Evolutionary conservation across 1,140 invertebrate species (phyloP), one percentile per base, ranked within the genome.

Genomic region (Ceratosolen fusciceps): DNA sequence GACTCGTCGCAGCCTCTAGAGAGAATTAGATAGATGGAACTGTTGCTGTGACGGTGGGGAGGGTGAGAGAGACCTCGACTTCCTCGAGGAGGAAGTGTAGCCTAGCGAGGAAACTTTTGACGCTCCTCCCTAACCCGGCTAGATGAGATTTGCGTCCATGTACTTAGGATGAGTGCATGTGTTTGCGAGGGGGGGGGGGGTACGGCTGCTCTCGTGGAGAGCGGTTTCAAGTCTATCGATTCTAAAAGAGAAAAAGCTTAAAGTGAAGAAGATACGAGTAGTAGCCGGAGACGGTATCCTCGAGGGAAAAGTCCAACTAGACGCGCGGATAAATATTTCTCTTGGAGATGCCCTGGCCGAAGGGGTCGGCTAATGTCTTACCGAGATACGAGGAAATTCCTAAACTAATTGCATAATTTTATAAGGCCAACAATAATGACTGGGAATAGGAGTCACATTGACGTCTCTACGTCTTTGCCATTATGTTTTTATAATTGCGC

Each of bases 81-180:
- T 49, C n/a, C n/a, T n/a, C n/a, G 49, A 37, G 47, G 24, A 10
- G 58, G 24, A n/a, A 39, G 56, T 37, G 71, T 26, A 58, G 16
- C 10, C 52, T 43, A 34, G 43, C 58, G 29, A 29, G 26, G 47
- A 56, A 68, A 68, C 52, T 68, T 71, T 77, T 70, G 52, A 70
- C 67, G 75, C 65, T 34, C 26, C 37, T 70, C 47, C 67, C 54
- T 70, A 68, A 77, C 65, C 52, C 34, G 19, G 29, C 19, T 21
- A 54, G 29, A 58, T 37, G 34, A 49, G 31, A 29, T 58, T 24
- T 4, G 43, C 0, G 4, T 34, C 7, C 68, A 31, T 12, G 26
- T 29, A 70, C 72, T n/a, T 26, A 31, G n/a, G 14, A 47, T 19
- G 43, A 24, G 58, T 52, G 34, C 14, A 52, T 43, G 34, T 29